Conservation (phyloP, 2,113 vertebrate genomes). For the Equus quagga region DNA sequence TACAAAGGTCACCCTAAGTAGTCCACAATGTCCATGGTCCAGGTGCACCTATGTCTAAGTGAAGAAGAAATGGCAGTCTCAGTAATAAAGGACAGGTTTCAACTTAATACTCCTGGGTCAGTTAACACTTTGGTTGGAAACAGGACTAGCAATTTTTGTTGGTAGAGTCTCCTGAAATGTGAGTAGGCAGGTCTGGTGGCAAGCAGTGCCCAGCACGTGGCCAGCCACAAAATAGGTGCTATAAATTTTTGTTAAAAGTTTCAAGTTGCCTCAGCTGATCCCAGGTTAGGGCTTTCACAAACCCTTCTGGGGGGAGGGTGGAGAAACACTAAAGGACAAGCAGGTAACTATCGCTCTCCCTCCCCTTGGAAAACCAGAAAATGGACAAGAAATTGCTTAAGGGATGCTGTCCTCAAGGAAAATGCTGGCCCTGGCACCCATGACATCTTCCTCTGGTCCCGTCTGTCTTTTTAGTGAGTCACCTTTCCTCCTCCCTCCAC, state of each 20-base stretch:
- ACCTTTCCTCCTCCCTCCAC: background rate
- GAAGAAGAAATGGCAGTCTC: background rate
- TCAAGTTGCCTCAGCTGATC: background rate
- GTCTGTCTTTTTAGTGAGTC: background rate
- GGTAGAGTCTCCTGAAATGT: background rate
- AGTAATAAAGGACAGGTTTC: background rate
- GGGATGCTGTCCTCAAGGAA: background rate
- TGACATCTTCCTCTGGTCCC: background rate
- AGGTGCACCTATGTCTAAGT: background rate
- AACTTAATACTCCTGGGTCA: background rate
- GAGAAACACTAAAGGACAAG: background rate
- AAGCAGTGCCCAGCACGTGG: background rate
- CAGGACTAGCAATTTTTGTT: background rate
- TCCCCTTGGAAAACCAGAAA: background rate
- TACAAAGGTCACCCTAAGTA: background rate
- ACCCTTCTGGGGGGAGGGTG: background rate
- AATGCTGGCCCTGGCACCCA: background rate
- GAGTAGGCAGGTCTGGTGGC: background rate
- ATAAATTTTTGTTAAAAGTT: slow-evolving; percentile 52
- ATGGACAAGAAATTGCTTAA: background rate
- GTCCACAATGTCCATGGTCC: background rate
- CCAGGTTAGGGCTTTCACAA: background rate
- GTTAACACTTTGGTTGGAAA: background rate
- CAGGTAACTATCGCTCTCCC: background rate
- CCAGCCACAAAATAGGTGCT: background rate